Percentiles rank a stretch among this genome's conserved stretches.
These are phyloP conservation scores for Oostethus manadensis DNA, from an alignment of 2,113 vertebrate genomes.

Conservation along the genomic window DNA sequence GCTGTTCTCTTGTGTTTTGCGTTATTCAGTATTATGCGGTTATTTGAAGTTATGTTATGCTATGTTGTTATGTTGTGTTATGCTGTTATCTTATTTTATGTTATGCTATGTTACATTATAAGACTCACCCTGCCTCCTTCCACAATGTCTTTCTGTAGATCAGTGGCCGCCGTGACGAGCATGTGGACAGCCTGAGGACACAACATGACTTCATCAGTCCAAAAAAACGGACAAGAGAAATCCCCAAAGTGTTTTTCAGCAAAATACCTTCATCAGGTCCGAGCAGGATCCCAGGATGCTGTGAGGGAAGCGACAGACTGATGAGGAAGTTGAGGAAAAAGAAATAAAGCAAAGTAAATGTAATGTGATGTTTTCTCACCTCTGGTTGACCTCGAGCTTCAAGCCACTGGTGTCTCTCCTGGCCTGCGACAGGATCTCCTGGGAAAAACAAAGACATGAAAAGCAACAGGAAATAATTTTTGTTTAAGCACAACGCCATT, in stretches of 20 bases:
- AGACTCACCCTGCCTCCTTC: slow-evolving; percentile 87
- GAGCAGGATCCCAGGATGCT: slow-evolving; percentile 96
- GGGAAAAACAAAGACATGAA: slow-evolving; percentile 1
- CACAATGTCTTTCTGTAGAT: slow-evolving; percentile 92
- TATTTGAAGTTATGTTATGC: too few relatives aligned
- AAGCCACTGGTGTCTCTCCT: slow-evolving; percentile 81
- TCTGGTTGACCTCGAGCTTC: slow-evolving; percentile 92
- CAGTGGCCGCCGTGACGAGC: slow-evolving; percentile 84
- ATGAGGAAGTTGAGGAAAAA: neutral
- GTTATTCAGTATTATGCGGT: too few relatives aligned
- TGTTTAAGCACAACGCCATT: neutral
- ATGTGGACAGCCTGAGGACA: slow-evolving; percentile 78
- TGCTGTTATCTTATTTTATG: too few relatives aligned
- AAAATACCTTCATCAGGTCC: slow-evolving; percentile 82
- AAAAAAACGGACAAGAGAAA: too few relatives aligned
- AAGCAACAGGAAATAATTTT: neutral
- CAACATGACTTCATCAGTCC: neutral
- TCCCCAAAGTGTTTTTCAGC: too few relatives aligned
- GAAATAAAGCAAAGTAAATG: neutral
- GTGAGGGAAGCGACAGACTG: neutral
- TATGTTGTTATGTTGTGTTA: too few relatives aligned
- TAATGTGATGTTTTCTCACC: slow-evolving; percentile 64
- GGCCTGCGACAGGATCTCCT: slow-evolving; percentile 92
- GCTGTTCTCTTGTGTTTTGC: too few relatives aligned
- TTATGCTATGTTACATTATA: too few relatives aligned